These are phyloP conservation scores for Petroica traversi DNA, from an alignment of 2,113 vertebrate species.

Conservation along the genomic window DNA sequence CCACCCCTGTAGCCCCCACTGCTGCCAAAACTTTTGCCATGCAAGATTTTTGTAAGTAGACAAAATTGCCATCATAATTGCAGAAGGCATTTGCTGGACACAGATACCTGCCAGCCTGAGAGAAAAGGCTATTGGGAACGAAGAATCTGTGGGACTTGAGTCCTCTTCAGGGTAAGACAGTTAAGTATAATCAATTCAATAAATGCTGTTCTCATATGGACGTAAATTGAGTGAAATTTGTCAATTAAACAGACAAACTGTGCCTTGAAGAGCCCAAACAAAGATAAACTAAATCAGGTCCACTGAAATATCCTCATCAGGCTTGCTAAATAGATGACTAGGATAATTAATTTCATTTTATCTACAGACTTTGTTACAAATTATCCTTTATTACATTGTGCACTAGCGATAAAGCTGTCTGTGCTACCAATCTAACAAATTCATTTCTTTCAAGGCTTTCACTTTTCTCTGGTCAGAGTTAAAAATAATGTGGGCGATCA, in stretches of 20 bases:
- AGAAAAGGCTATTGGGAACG: neutral
- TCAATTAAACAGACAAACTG: neutral
- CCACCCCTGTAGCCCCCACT: neutral
- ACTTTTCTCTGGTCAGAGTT: neutral
- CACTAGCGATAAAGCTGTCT: neutral
- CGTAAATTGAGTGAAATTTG: neutral
- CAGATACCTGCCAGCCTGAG: neutral
- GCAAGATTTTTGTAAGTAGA: neutral
- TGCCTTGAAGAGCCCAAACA: neutral
- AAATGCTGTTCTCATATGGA: neutral
- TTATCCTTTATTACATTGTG: neutral
- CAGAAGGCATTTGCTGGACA: neutral
- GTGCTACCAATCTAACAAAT: neutral
- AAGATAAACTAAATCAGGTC: neutral
- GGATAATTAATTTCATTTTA: conserved; percentile 9
- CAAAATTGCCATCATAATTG: neutral
- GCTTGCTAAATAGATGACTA: neutral
- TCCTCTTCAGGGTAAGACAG: neutral
- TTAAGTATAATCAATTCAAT: neutral
- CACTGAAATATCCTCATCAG: neutral
- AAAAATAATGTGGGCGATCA: neutral
- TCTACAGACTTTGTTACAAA: neutral
- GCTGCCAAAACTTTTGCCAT: neutral
- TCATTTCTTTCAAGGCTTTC: neutral
- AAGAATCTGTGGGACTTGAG: neutral